phyloP scores from a whole-genome alignment of 2,113 vertebrate species.

The Cyanistes caeruleus region DNA sequence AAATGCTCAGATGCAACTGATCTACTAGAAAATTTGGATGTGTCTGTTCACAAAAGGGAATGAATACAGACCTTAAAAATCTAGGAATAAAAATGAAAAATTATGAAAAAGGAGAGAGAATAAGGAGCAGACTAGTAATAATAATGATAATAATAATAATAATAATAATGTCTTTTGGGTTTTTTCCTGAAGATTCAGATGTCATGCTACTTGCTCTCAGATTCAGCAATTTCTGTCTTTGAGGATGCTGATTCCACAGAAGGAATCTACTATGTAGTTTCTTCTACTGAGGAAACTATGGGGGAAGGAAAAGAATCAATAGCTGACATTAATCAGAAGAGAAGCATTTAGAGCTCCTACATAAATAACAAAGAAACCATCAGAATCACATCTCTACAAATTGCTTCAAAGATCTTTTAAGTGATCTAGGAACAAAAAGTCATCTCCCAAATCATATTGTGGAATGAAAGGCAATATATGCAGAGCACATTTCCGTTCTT shows the following conservation, averaged over 20 bases:
- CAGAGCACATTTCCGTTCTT: constrained; percentile 12
- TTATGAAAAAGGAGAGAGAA: neutral
- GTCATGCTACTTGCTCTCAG: neutral
- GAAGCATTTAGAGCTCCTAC: constrained; percentile 1
- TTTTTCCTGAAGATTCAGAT: neutral
- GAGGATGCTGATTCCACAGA: neutral
- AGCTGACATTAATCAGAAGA: constrained; percentile 23
- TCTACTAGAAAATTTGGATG: neutral
- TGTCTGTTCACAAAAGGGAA: neutral
- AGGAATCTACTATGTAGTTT: neutral
- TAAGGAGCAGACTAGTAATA: neutral
- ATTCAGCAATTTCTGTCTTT: neutral
- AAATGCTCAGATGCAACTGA: neutral
- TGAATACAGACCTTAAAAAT: neutral
- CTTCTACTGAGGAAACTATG: neutral
- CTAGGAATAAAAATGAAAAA: neutral
- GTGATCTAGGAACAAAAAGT: constrained; percentile 15
- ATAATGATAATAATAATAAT: neutral
- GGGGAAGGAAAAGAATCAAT: neutral
- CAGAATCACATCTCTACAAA: neutral
- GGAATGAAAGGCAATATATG: constrained; percentile 21
- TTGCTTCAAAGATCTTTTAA: constrained; percentile 18
- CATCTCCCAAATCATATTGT: neutral
- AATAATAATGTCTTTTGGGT: neutral
- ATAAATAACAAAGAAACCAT: constrained; percentile 41